A percentile compares a stretch with the other conserved stretches of the same genome.
Conservation (phyloP, 2,888 invertebrate species). For the Hyposoter dolosus region DNA sequence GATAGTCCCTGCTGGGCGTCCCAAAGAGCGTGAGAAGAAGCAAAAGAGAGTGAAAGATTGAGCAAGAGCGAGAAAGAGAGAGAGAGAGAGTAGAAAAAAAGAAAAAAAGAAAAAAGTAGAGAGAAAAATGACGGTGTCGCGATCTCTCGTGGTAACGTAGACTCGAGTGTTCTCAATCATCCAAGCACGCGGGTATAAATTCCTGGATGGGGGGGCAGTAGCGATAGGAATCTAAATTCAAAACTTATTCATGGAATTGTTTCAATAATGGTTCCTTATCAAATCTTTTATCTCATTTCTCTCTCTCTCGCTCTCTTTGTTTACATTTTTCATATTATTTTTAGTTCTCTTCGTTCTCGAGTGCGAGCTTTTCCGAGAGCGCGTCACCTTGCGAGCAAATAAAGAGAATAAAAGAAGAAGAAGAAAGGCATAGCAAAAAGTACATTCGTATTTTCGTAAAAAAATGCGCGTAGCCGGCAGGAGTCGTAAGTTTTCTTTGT, state of each 20-base stretch:
- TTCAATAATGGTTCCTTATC: constrained; percentile 65
- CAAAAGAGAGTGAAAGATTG: background rate
- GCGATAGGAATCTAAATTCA: constrained; percentile 68
- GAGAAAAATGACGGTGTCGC: constrained; percentile 18
- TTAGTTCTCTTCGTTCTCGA: background rate
- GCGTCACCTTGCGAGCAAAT: constrained; percentile 5
- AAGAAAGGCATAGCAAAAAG: background rate
- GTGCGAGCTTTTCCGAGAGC: background rate
- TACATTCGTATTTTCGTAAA: constrained; percentile 7
- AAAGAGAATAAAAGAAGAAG: background rate
- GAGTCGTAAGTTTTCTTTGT: constrained; percentile 9
- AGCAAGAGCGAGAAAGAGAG: background rate
- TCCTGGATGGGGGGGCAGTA: background rate
- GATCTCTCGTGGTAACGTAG: constrained; percentile 49
- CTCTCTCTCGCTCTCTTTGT: constrained; percentile 24
- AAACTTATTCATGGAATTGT: constrained; percentile 70
- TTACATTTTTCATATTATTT: background rate
- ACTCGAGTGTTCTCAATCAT: constrained; percentile 58
- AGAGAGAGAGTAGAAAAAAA: background rate
- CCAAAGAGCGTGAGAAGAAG: constrained; percentile 5
- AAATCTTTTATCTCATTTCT: constrained; percentile 23
- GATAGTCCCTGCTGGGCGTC: constrained; percentile 11
- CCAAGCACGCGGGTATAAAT: constrained; percentile 13
- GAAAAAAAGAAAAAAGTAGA: background rate
- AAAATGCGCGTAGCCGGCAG: background rate